Base-by-base conservation (phyloP, 1,140 invertebrate species). In the Zaprionus ornatus region DNA sequence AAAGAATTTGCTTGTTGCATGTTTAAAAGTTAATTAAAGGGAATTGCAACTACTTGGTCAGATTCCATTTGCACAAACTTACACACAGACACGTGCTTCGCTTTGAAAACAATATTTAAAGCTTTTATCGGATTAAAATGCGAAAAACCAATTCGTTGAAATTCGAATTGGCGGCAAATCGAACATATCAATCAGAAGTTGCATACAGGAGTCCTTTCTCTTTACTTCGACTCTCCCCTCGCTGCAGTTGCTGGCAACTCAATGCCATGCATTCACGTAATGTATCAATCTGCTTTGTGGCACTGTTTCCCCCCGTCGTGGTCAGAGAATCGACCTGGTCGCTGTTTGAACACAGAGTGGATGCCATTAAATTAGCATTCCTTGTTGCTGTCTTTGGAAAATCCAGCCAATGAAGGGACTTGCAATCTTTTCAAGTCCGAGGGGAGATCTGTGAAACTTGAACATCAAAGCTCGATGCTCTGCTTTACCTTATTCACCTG, bases 101-200 rank as follows among this genome's bases (percentile, higher is more conserved):
- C 42, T 59, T 32, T 63, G 45, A 23, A 40, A 42, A 62, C 65
- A 57, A 72, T 57, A 70, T 77, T 52, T 60, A 71, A 80, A 77
- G 80, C 83, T 88, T 82, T 86, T 83, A 82, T 75, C 84, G 81
- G 83, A 87, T 88, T 87, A 81, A 87, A 87, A 88, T 87, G 77
- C 74, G 83, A 78, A 88, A 87, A 78, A 45, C 66, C 80, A 87
- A 87, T 87, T 83, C 88, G 84, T 78, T 83, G 77, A 84, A 81
- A 81, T 74, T 81, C 74, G 61, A 60, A 81, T 84, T 80, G 83
- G 66, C 79, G 48, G 65, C 61, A 72, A 85, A 82, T 82, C 71
- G 79, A 69, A 66, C 73, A 86, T 83, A 88, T 86, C 80, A 83
- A 86, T 87, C 83, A 87, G 66, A 60, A 69, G 52, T 50, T 62